Evolutionary conservation across 2,888 invertebrate genomes (phyloP), one percentile per base, ranked within the genome.

Genomic region (Abscondita cerata): DNA sequence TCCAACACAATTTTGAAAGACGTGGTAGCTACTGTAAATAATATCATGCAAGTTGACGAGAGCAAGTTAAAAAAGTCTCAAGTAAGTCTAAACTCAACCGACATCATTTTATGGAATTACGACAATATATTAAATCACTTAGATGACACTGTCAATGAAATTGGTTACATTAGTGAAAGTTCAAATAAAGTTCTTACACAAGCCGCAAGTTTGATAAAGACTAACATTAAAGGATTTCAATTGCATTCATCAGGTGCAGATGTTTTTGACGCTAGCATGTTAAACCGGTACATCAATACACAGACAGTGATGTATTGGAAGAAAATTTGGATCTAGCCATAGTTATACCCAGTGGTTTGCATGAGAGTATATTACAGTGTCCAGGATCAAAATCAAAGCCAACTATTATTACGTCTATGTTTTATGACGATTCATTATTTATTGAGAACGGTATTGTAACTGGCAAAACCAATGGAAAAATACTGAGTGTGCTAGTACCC

Each of bases 401-500:
- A 8, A 65, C 59, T 15, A 15, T 66, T 9, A 60, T 66, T 16
- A 63, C 54, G 6, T 55, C 67, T 0, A 51, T 66, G 38, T 69
- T 60, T 41, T 33, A 66, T 18, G 65, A 67, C 19, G 65, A 69
- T 40, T 47, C 53, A 6, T 44, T 70, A 9, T 70, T 70, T 46
- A 62, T 65, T 20, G 52, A 60, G 38, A 4, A 51, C 12, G 31
- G 11, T 1, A 52, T 52, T 11, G n/a, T 2, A 15, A 38, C 47
- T n/a, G 36, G 47, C 9, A 33, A 18, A n/a, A 0, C 20, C 6
- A 47, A 83, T 33, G 84, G 85, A 66, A 82, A 83, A 25, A 81
- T 87, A 15, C 75, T 87, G 34, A 86, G 87, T 33, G 77, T 87
- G 25, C 80, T 85, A 0, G 78, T 87, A 55, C 86, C 86, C 1